Evolutionary conservation across 2,888 invertebrate genomes (phyloP), one percentile per base, ranked within the genome.

Genomic region (Macaria notata): DNA sequence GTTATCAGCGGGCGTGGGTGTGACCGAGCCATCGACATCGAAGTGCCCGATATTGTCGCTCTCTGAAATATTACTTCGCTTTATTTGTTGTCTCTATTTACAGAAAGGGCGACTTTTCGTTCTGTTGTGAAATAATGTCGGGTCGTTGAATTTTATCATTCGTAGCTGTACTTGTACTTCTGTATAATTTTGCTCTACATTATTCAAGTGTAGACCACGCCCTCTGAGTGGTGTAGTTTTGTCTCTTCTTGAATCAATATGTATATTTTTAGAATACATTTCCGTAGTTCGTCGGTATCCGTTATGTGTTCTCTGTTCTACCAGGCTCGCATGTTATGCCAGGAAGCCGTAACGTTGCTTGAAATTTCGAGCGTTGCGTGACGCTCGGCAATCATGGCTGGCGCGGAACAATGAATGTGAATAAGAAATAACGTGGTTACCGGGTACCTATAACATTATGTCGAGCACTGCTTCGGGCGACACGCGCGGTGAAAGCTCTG

Each of bases 401-500:
- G 63, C 50, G 64, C 66, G 68, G 64, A 76, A 79, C 78, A 78
- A 79, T 77, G 73, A 71, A 74, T 71, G 59, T 59, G 63, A 74
- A 70, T 69, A 72, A 73, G 71, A 68, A 65, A 66, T 75, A 59
- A 54, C 49, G 54, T 49, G 48, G 54, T 59, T 61, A 44, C 56
- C 55, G 44, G 6, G 50, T 50, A 63, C 54, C 45, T 50, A 53
- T 61, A 62, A 62, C 62, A 67, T 69, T 61, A 71, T 70, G 70
- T 69, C 69, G 70, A 71, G 68, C 68, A 68, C 51, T 58, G 68
- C 68, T 64, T 62, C 71, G 62, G 65, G 68, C 71, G 64, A 64
- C 66, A 58, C 66, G 64, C 62, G 75, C 72, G 83, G 88, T 84
- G 89, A 90, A 91, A 90, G 90, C 88, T 88, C 75, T 82, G 78